phyloP scores from a whole-genome alignment of 2,888 invertebrate genomes.

The Dryomyza anilis region DNA sequence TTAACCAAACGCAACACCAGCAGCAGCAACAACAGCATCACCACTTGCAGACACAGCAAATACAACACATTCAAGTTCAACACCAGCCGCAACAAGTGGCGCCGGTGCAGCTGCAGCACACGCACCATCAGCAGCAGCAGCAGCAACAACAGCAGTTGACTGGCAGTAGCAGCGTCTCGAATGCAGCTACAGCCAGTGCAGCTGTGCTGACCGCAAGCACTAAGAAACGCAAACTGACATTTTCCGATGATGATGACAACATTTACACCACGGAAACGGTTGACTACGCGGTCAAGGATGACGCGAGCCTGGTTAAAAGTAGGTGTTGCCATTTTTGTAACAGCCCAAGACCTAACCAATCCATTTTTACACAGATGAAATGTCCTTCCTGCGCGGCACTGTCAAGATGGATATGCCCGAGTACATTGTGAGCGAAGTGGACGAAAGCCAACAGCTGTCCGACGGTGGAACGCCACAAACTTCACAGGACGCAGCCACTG shows the following conservation, averaged over 20 bases:
- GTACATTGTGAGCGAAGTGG: constrained; percentile 62
- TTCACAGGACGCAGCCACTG: constrained; percentile 53
- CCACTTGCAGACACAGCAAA: constrained; percentile 54
- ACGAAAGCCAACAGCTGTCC: constrained; percentile 51
- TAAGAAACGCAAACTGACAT: constrained; percentile 60
- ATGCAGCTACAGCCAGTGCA: constrained; percentile 42
- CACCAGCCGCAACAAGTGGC: constrained; percentile 40
- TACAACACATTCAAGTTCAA: constrained; percentile 55
- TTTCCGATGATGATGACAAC: constrained; percentile 59
- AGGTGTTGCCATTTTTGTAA: constrained; percentile 24
- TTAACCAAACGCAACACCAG: constrained; percentile 32
- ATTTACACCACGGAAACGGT: constrained; percentile 59
- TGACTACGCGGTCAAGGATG: constrained; percentile 55
- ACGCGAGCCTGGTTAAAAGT: constrained; percentile 57
- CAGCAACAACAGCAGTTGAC: constrained; percentile 44
- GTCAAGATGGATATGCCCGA: constrained; percentile 67
- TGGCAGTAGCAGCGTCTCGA: constrained; percentile 45
- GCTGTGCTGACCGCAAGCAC: constrained; percentile 30
- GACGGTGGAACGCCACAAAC: constrained; percentile 54
- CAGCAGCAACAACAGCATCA: constrained; percentile 43
- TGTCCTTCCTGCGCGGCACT: constrained; percentile 61
- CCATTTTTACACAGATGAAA: constrained; percentile 49
- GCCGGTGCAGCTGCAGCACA: constrained; percentile 28
- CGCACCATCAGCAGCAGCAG: constrained; percentile 35
- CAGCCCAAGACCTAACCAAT: background rate